Evolutionary conservation across 2,113 vertebrate genomes (phyloP), one percentile per base, ranked within the genome.

Genomic region (Serranochromis macrocephalus): DNA sequence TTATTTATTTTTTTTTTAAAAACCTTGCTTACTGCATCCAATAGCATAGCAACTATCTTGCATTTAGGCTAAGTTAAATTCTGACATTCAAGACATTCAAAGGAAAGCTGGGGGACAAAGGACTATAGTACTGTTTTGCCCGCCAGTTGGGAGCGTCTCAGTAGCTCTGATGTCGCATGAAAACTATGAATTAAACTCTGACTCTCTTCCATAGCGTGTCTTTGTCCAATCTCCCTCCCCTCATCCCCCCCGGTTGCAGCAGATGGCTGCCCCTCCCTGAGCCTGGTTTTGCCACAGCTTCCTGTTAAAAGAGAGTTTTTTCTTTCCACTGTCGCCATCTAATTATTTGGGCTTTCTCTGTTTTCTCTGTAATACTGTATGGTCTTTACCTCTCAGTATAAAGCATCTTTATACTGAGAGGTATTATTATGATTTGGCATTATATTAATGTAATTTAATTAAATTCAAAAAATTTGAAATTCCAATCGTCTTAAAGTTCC

Each of bases 1-100:
- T 38, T 38, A 3, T 36, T 11, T 54, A 4, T 5, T 24, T 26
- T 29, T 14, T 5, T 16, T 2, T 0, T 0, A 33, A 33, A 66
- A 66, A 7, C 4, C 61, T n/a, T 0, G 17, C 33, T 66, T 66
- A 36, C 31, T 66, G 61, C 61, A 66, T 66, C 61, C 61, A 66
- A 38, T 13, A 66, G 61, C 61, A 66, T 0, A 66, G 61, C 31
- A 38, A 36, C 61, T 66, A n/a, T 66, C 31, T n/a, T 7, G 3
- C 17, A 66, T 66, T 36, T 36, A 63, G 17, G 29, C 29, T 61
- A 61, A 63, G 31, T 63, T 63, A n/a, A 63, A 36, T n/a, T 63
- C 58, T 63, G 58, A 63, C 17, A 36, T 63, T 63, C 31, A 63
- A 63, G 31, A 63, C 58, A 63, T 63, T 63, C 4, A n/a, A 63